A percentile compares a stretch with the other conserved stretches of the same genome.
Conservation (phyloP, 2,797 vertebrate species). For the Gallinago nigripennis region DNA sequence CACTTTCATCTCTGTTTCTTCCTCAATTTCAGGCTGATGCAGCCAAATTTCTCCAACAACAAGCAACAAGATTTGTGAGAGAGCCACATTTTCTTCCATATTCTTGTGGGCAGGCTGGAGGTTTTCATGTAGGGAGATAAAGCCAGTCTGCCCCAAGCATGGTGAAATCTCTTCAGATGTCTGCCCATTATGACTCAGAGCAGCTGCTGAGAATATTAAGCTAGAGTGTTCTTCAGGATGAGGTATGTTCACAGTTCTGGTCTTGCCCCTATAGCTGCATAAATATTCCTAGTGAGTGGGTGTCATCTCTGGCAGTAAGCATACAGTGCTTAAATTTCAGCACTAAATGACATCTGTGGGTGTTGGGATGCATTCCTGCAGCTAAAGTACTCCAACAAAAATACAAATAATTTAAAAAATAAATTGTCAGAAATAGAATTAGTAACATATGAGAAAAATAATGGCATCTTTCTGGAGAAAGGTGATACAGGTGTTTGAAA, state of each 20-base stretch:
- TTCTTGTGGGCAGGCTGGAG: background rate
- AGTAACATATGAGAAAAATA: background rate
- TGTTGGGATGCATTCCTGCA: background rate
- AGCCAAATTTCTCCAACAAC: background rate
- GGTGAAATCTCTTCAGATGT: slow-evolving; percentile 2
- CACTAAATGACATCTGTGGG: slow-evolving; percentile 44
- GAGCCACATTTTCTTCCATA: background rate
- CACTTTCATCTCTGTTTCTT: background rate
- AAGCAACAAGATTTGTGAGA: background rate
- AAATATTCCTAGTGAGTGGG: slow-evolving; percentile 54
- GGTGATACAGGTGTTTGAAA: background rate
- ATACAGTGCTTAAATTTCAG: slow-evolving; percentile 47
- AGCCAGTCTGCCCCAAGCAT: background rate
- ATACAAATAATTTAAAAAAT: slow-evolving; percentile 7
- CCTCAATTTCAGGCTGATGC: background rate
- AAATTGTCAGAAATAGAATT: background rate
- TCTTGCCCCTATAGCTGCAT: slow-evolving; percentile 3
- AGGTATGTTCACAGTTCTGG: slow-evolving; percentile 6
- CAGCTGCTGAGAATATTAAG: slow-evolving; percentile 30
- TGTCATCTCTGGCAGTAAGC: slow-evolving; percentile 18
- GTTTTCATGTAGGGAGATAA: background rate
- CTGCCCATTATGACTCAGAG: slow-evolving; percentile 27
- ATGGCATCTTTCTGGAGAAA: background rate
- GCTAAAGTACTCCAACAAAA: slow-evolving; percentile 3
- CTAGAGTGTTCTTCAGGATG: slow-evolving; percentile 9